Conservation (phyloP, 2,113 vertebrate species). For the Syrmaticus mikado region DNA sequence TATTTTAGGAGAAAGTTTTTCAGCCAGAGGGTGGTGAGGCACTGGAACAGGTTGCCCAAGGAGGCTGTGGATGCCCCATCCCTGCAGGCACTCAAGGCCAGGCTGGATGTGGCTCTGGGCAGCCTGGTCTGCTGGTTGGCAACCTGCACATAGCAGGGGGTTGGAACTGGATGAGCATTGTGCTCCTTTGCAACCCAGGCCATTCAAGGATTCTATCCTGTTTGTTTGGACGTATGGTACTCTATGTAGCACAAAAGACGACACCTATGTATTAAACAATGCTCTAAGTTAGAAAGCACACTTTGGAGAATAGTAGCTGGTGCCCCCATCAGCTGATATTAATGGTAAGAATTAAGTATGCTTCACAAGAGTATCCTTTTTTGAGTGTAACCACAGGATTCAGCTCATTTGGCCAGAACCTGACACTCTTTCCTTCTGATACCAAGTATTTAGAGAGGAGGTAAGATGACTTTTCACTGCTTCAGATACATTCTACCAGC, state of each 20-base stretch:
- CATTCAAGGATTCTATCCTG: too few relatives aligned
- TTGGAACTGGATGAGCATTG: too few relatives aligned
- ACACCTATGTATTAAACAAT: not conserved
- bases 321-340: not conserved
- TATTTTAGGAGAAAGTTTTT: too few relatives aligned
- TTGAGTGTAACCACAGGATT: not conserved
- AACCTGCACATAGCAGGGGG: too few relatives aligned
- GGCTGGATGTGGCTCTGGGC: too few relatives aligned
- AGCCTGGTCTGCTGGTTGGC: too few relatives aligned
- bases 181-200: too few relatives aligned
- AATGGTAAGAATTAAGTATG: rapidly evolving
- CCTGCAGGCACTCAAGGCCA: too few relatives aligned
- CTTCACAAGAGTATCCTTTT: not conserved
- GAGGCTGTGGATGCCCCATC: too few relatives aligned
- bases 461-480: not conserved
- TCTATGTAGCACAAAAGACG: not conserved
- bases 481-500: not conserved
- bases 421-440: not conserved
- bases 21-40: too few relatives aligned
- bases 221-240: not conserved
- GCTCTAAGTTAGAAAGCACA: not conserved
- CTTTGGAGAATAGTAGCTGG: rapidly evolving
- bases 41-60: too few relatives aligned
- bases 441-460: not conserved
- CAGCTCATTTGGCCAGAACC: not conserved